phyloP scores from a whole-genome alignment of 64 coral and sea anemone genomes.

The Catalaphyllia jardinei region DNA sequence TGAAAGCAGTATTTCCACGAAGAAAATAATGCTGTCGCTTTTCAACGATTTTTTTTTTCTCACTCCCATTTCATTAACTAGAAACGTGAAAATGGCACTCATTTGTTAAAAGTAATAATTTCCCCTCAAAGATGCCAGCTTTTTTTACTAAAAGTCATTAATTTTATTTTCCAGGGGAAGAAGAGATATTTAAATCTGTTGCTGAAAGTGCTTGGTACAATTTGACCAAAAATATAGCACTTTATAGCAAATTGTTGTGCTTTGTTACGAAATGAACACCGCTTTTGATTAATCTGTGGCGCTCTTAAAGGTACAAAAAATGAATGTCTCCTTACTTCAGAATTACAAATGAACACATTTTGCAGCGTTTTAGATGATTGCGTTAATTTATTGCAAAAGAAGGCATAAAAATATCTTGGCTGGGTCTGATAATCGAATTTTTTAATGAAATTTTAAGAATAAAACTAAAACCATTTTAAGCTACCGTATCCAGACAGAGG shows the following conservation, averaged over 20 bases:
- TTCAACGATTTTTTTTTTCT: neutral
- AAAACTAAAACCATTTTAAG: constrained; percentile 2
- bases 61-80: neutral
- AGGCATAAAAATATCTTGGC: neutral
- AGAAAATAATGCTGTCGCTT: neutral
- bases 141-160: too few species aligned
- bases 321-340: neutral
- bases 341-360: neutral
- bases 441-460: constrained; percentile 20
- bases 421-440: neutral
- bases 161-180: neutral
- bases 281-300: neutral
- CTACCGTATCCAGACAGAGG: neutral
- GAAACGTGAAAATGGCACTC: neutral
- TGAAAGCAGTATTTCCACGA: neutral
- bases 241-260: neutral
- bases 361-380: neutral
- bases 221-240: too few species aligned
- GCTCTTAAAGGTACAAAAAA: neutral
- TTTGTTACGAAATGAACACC: neutral
- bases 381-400: neutral
- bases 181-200: neutral
- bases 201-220: neutral
- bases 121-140: too few species aligned
- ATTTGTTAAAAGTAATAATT: neutral